Evolutionary conservation across 1,140 invertebrate species (phyloP), one percentile per base, ranked within the genome.

Genomic region (Drosophila dunni): DNA sequence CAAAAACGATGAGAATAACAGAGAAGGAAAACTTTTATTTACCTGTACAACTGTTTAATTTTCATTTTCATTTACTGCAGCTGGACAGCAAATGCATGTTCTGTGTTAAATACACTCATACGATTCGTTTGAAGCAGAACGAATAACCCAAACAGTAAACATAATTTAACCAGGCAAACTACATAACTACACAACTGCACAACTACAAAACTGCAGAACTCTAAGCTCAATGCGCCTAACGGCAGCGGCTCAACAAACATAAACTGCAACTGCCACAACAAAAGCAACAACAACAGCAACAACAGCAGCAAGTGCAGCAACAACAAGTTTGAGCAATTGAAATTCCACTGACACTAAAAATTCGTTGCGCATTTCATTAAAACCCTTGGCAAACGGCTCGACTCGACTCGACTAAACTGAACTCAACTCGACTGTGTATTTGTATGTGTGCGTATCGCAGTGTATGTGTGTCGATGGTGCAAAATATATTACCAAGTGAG

Each of bases 291-390:
- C 51, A 56, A 56, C 75, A 33, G 58, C 42, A 11, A 38, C 65
- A 33, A 29, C 36, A 40, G 5, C 24, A 29, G 24, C 24, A 29
- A 29, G 24, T 29, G 11, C 65, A 54, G 15, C 51, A 40, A 13
- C 62, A 71, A 73, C 73, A 81, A 64, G 74, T 78, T 63, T 71
- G 66, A 82, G 80, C 80, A 83, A 83, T 82, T 76, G 71, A 72
- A 83, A 83, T 76, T 81, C 80, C 72, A 79, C 76, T 83, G 80
- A 79, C 80, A 83, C 80, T 83, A 76, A 83, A 79, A 82, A 83
- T 83, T 83, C 76, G 71, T 79, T 79, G 80, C 80, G 80, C 80
- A 83, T 83, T 83, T 83, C 80, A 83, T 83, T 83, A 82, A 82
- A 82, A 81, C 62, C 57, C 57, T 63, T 64, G 72, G 67, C 72